phyloP scores from a whole-genome alignment of 2,797 vertebrate species.

The Thalassophryne amazonica region DNA sequence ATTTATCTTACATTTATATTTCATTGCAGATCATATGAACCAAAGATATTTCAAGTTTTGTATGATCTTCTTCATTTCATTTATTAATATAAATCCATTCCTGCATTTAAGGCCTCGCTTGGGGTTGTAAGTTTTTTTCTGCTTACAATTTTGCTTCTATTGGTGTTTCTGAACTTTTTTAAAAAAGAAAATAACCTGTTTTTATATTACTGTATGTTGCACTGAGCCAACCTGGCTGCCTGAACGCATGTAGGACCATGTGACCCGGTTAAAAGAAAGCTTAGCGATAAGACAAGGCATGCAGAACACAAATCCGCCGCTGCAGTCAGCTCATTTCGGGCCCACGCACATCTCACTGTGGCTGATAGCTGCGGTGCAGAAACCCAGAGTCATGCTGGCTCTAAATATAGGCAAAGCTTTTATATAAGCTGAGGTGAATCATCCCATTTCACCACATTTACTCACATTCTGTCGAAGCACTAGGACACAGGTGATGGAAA shows the following conservation, averaged over 20 bases:
- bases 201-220: too few species aligned
- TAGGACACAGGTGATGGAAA: slow-evolving; percentile 44
- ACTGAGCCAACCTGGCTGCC: slow-evolving; percentile 3
- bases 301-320: slow-evolving; percentile 54
- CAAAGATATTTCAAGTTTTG: too few species aligned
- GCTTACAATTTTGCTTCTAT: not conserved
- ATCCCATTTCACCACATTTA: slow-evolving; percentile 66
- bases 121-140: not conserved
- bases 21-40: too few species aligned
- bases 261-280: slow-evolving; percentile 11
- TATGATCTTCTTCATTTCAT: too few species aligned
- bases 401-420: slow-evolving; percentile 83
- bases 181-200: too few species aligned
- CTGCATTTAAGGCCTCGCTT: too few species aligned
- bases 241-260: slow-evolving; percentile 11
- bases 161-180: too few species aligned
- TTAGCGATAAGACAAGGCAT: slow-evolving; percentile 25
- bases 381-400: slow-evolving; percentile 78
- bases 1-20: not conserved
- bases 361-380: slow-evolving; percentile 77
- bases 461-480: slow-evolving; percentile 39
- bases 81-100: too few species aligned
- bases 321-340: slow-evolving; percentile 57
- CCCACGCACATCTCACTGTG: slow-evolving; percentile 78
- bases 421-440: slow-evolving; percentile 84